Conservation (phyloP, 2,888 invertebrate genomes). For the Aradus depressus region DNA sequence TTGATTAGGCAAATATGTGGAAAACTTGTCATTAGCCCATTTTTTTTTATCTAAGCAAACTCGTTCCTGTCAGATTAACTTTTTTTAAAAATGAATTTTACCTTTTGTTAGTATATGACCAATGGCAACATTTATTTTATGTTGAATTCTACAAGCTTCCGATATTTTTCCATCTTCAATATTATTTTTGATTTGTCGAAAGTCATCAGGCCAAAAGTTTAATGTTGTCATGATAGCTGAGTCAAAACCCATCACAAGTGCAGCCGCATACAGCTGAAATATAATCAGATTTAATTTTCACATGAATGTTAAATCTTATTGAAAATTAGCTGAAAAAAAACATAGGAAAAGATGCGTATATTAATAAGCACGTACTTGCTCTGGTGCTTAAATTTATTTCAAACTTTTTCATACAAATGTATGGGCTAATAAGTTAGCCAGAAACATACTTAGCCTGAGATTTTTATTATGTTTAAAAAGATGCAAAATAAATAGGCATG, state of each 20-base stretch:
- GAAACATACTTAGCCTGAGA: background rate
- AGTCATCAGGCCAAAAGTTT: constrained; percentile 52
- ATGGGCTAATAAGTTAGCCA: background rate
- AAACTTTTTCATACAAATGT: background rate
- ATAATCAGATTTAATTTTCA: constrained; percentile 20
- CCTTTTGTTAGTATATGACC: too few relatives aligned
- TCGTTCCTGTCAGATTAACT: too few relatives aligned
- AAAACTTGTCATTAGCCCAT: too few relatives aligned
- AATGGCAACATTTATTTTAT: constrained; percentile 42
- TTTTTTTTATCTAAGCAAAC: too few relatives aligned
- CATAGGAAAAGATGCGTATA: too few relatives aligned
- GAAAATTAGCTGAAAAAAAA: too few relatives aligned
- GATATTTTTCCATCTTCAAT: constrained; percentile 41
- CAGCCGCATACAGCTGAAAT: constrained; percentile 52
- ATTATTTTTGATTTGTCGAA: constrained; percentile 45
- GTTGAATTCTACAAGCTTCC: constrained; percentile 44
- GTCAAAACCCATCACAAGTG: constrained; percentile 54
- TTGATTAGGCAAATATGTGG: too few relatives aligned
- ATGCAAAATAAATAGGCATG: too few relatives aligned
- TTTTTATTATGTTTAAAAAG: too few relatives aligned
- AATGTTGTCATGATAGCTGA: constrained; percentile 60
- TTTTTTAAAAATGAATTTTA: too few relatives aligned
- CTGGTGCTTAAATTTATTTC: background rate
- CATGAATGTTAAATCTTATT: too few relatives aligned
- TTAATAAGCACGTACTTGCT: background rate